Evolutionary conservation across 2,797 vertebrate genomes (phyloP), one percentile per base, ranked within the genome.

Genomic region (Propithecus deckenii): DNA sequence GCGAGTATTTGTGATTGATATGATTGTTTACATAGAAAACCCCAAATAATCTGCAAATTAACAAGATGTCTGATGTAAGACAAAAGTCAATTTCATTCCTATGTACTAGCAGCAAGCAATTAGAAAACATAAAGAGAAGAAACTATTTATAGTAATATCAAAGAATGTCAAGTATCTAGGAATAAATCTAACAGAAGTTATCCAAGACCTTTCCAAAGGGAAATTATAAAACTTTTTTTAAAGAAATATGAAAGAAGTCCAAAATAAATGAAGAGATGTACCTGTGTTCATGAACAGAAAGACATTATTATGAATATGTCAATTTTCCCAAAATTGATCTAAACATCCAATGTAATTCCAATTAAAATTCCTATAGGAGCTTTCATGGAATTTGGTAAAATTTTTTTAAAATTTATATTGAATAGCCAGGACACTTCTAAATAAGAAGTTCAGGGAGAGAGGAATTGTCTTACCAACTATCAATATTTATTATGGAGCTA

Each of bases 51-150:
- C 18, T 75, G 52, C 61, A 81, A 87, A 76, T 61, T 83, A 83
- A 76, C 67, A 67, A 81, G 38, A 81, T 46, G 9, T 57, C 28
- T 41, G 17, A 61, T 91, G 22, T 75, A 75, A 81, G 50, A 83
- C 57, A 87, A 91, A 89, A 67, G 20, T 46, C 25, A 87, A 18
- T 71, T 87, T 17, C 32, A 55, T 83, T 87, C 20, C 74, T 76
- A 14, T 17, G 11, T 59, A 65, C 38, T 41, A 35, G 28, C 28
- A 80, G 15, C 57, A 48, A 86, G 74, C 22, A 80, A 72, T 46
- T 93, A 35, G 46, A 90, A 89, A 96, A 86, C 17, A 35, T 89
- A 65, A 65, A 41, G 41, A 84, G 41, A 76, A 92, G n/a, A 84
- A 93, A 89, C 13, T 55, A 32, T 81, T 38, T 38, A 59, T 2